Evolutionary conservation across 2,797 vertebrate species (phyloP), one percentile per base, ranked within the genome.

Genomic region (Pitangus sulphuratus): DNA sequence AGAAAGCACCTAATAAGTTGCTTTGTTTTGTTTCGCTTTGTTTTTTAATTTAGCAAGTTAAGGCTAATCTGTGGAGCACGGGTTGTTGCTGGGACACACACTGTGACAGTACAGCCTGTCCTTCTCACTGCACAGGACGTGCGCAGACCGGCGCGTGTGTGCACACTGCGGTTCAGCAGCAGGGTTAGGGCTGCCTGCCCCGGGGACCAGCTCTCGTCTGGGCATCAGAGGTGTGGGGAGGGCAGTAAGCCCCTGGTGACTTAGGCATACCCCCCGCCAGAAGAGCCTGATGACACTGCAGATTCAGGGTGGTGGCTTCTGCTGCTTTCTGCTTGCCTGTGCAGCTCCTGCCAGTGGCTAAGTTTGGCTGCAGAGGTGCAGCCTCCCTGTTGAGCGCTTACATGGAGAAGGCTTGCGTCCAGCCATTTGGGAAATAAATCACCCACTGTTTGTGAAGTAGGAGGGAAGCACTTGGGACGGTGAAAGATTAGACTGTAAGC

Each of bases 401-500:
- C 51, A 18, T 13, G 4, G 33, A 42, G 70, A 56, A 92, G 85
- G 64, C 66, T 85, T 68, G 54, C 50, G 45, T 68, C 89, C 78
- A 89, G 87, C 68, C 71, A 26, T 69, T 68, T 62, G 65, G 84
- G 80, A 92, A 94, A 97, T 93, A 95, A 97, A 95, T 96, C 95
- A 93, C 80, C 75, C 31, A 2, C 77, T 94, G 91, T 96, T 96
- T 91, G 94, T 82, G 91, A 95, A 95, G 93, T 89, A 89, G 94
- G 89, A 95, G 93, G 93, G 91, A 94, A 97, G 78, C 92, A 84
- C 94, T 96, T 39, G 26, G 87, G 93, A 86, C 0, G 1, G 53
- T 87, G 94, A 87, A 94, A 91, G 91, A 94, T 95, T 87, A 95
- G 86, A 72, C 86, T 75, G 74, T 87, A 81, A 90, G 54, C 79